Base-by-base conservation (phyloP, 2,113 vertebrate genomes). In the Otocyon megalotis region DNA sequence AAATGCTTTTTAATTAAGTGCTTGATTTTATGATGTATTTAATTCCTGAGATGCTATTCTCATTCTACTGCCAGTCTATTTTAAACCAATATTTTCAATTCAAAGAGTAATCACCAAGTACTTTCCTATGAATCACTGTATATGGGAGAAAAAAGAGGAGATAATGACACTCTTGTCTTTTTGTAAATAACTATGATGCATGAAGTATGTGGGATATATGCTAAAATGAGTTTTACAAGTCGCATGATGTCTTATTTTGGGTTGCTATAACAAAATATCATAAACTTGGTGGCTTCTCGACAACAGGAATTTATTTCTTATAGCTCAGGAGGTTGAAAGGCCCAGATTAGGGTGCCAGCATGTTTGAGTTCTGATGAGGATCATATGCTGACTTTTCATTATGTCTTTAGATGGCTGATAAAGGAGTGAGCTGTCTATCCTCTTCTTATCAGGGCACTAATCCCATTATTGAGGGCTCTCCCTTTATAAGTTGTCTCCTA, bases 81-180 rank as follows among this genome's bases (percentile, higher is more conserved):
- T 96, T 81, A 93, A 82, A 76, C 5, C 65, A 82, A 56, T 17
- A 83, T 82, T 90, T 93, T 77, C 58, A 37, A 54, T 79, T 76
- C 85, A 86, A 82, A n/a, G 30, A 85, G 22, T n/a, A 93, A 87
- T 93, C 56, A 62, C 30, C 67, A 32, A 54, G 17, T 76, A 5
- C 35, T 95, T 86, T 92, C 93, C 50, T 90, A 8, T 88, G 81
- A 93, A 69, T 90, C 62, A 69, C 11, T 76, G 14, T 71, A 69
- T 12, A 77, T 90, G 35, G 22, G 19, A 5, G 74, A n/a, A 90
- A 71, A 67, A 30, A 91, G 30, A 48, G 24, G n/a, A 88, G 13
- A 76, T 17, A 56, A 50, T n/a, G 32, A 50, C 9, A 17, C 32
- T 63, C 43, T 24, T 50, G 58, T 24, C 54, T 82, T 85, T 30